Conservation (phyloP, 2,113 vertebrate genomes). For the Gymnobelideus leadbeateri region DNA sequence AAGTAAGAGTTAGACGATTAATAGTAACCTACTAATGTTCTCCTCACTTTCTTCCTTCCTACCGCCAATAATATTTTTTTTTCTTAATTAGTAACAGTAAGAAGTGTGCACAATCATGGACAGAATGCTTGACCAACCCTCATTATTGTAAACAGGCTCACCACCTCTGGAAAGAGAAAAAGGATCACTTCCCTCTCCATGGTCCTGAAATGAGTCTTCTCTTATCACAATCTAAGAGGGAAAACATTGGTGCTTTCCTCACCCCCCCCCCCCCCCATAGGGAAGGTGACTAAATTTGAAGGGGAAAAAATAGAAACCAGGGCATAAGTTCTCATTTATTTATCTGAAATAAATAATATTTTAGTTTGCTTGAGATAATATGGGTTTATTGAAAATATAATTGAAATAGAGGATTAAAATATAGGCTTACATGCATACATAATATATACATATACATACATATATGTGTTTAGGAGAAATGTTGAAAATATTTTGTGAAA, state of each 20-base stretch:
- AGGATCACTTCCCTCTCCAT: conserved; percentile 50
- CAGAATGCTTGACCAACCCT: conserved; percentile 39
- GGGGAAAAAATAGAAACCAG: background rate
- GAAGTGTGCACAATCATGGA: conserved; percentile 56
- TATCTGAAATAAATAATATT: conserved; percentile 33
- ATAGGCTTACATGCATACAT: no score
- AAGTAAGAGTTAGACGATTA: conserved; percentile 29
- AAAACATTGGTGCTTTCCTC: background rate
- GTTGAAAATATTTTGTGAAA: background rate
- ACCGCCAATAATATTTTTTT: conserved; percentile 42
- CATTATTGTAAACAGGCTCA: conserved; percentile 63
- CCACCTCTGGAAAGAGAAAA: background rate
- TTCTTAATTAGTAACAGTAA: conserved; percentile 59
- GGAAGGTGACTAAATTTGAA: background rate
- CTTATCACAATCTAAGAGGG: background rate
- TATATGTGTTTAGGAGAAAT: background rate
- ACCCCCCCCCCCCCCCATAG: background rate
- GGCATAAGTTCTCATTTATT: background rate
- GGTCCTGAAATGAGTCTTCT: conserved; percentile 68
- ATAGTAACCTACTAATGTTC: conserved; percentile 14
- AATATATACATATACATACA: no score
- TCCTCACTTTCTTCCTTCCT: conserved; percentile 24
- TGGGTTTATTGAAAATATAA: background rate
- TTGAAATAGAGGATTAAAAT: conserved; percentile 1
- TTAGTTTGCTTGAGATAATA: background rate